These are phyloP conservation scores for Caradrina kadenii DNA, from an alignment of 2,888 invertebrate species.

Conservation along the genomic window DNA sequence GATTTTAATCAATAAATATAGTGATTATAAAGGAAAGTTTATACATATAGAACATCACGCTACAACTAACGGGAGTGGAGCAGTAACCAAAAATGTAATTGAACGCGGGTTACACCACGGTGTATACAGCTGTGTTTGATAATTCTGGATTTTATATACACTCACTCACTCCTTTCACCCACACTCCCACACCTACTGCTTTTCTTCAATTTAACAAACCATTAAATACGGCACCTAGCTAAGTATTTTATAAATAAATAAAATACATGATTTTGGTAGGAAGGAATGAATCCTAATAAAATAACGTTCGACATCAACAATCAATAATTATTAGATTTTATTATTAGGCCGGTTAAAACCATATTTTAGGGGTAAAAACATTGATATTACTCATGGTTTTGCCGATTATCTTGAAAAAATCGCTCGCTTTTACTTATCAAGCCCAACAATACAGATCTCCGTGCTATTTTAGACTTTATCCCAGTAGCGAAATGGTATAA, in stretches of 20 bases:
- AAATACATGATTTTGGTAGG: not conserved
- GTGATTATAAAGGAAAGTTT: no score
- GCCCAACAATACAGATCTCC: not conserved
- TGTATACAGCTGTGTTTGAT: not conserved
- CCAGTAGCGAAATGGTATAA: accelerated
- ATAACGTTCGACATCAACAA: not conserved
- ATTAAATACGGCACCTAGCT: not conserved
- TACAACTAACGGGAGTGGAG: no score
- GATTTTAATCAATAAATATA: no score
- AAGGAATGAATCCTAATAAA: not conserved
- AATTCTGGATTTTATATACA: no score
- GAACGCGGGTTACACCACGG: no score
- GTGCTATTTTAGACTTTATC: conserved; percentile 7
- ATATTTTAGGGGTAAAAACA: conserved; percentile 18
- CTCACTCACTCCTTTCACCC: no score
- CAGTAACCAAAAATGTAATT: no score
- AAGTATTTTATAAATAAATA: not conserved
- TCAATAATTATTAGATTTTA: no score
- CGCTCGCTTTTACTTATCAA: conserved; percentile 9
- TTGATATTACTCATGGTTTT: conserved; percentile 24
- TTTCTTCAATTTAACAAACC: not conserved
- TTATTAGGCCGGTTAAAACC: not conserved
- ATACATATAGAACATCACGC: no score
- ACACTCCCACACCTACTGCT: no score
- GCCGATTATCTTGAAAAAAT: conserved; percentile 30